phyloP scores from a whole-genome alignment of 2,113 vertebrate species.

The Syngnathoides biaculeatus region DNA sequence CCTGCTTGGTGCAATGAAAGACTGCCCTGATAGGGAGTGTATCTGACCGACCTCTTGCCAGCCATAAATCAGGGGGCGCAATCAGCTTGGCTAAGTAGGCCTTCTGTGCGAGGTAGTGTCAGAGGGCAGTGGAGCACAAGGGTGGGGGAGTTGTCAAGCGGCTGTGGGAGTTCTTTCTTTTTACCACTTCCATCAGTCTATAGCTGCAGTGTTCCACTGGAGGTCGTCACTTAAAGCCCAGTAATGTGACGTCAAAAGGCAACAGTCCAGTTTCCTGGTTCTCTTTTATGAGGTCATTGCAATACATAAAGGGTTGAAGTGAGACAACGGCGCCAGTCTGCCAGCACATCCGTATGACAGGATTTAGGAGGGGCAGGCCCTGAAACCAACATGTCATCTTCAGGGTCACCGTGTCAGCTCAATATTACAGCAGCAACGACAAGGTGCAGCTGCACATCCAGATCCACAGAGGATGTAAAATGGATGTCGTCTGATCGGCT shows the following conservation, averaged over 20 bases:
- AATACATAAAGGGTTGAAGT: not conserved
- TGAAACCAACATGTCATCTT: constrained; percentile 49
- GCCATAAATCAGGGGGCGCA: constrained; percentile 63
- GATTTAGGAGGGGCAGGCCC: constrained; percentile 50
- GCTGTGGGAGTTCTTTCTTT: not conserved
- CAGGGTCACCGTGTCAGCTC: constrained; percentile 64
- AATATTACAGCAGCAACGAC: constrained; percentile 49
- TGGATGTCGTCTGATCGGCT: constrained; percentile 1
- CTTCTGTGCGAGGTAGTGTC: constrained; percentile 20
- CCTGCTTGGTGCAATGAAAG: constrained; percentile 54
- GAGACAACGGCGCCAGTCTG: constrained; percentile 16
- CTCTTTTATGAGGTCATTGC: not conserved
- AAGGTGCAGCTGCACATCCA: constrained; percentile 32
- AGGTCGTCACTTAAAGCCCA: constrained; percentile 25
- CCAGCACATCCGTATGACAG: constrained; percentile 28
- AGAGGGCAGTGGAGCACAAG: constrained; percentile 27
- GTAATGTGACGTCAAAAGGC: constrained; percentile 12
- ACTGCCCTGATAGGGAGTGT: constrained; percentile 57
- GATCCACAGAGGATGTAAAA: constrained; percentile 34
- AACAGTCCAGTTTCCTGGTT: constrained; percentile 1
- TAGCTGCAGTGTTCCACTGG: not conserved
- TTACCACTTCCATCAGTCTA: not conserved
- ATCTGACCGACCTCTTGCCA: constrained; percentile 59
- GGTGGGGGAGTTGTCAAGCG: not conserved
- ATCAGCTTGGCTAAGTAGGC: constrained; percentile 39